Conservation (phyloP, 2,797 vertebrate genomes). For the Dendrocincla tyrannina region DNA sequence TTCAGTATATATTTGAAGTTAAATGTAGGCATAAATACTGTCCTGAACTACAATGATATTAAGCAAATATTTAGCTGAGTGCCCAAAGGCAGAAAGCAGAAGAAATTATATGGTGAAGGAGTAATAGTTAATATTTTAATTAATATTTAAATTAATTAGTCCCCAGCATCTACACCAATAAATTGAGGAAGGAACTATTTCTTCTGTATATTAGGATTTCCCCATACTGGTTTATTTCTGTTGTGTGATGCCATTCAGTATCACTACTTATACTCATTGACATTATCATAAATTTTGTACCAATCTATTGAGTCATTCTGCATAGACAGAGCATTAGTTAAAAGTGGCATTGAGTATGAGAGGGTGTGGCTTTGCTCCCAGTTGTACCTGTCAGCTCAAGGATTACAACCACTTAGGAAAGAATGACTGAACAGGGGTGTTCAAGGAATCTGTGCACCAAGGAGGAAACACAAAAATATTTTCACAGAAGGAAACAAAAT, state of each 20-base stretch:
- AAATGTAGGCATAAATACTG: neutral
- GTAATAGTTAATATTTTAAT: slow-evolving; percentile 45
- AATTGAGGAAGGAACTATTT: slow-evolving; percentile 17
- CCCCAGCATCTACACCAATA: slow-evolving; percentile 21
- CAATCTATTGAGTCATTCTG: slow-evolving; percentile 23
- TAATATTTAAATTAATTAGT: slow-evolving; percentile 49
- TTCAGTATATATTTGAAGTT: neutral
- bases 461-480: neutral
- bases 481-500: neutral
- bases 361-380: neutral
- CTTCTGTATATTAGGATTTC: slow-evolving; percentile 13
- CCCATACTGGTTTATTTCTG: slow-evolving; percentile 22
- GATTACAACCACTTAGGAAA: neutral
- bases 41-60: neutral
- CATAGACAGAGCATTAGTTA: slow-evolving; percentile 28
- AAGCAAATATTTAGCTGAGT: neutral
- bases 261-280: slow-evolving; percentile 44
- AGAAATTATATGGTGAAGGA: slow-evolving; percentile 4
- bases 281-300: slow-evolving; percentile 28
- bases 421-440: neutral
- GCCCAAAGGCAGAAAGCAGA: slow-evolving; percentile 17
- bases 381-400: slow-evolving; percentile 14
- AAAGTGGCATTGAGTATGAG: neutral
- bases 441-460: neutral
- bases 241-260: slow-evolving; percentile 4